A percentile compares a stretch with the other conserved stretches of the same genome.
These are phyloP conservation scores for Muschampia plurimacula DNA, from an alignment of 2,888 invertebrate species.

Conservation along the genomic window DNA sequence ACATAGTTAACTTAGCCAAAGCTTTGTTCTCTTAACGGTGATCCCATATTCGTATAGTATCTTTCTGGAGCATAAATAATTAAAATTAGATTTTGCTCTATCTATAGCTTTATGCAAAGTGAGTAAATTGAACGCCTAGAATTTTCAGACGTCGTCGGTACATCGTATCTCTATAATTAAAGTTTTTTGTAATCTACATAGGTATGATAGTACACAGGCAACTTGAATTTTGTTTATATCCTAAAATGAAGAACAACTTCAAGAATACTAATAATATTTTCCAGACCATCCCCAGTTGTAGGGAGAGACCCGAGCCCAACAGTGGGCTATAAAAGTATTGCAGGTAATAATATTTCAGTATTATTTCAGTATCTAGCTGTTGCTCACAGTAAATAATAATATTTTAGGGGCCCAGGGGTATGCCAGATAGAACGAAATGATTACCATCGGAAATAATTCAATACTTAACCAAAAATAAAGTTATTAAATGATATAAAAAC, in stretches of 20 bases:
- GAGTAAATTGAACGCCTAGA: conserved; percentile 19
- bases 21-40: conserved; percentile 72
- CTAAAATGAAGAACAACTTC: background rate
- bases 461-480: too few relatives aligned
- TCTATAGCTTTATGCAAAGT: conserved; percentile 31
- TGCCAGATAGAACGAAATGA: too few relatives aligned
- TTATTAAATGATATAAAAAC: too few relatives aligned
- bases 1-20: conserved; percentile 79
- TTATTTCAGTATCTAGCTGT: too few relatives aligned
- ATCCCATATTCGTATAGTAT: conserved; percentile 55
- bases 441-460: too few relatives aligned
- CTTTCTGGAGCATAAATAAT: conserved; percentile 27
- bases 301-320: too few relatives aligned
- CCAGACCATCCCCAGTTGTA: too few relatives aligned
- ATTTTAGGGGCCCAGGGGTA: too few relatives aligned
- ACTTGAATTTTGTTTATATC: background rate
- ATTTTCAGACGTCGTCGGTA: background rate
- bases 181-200: background rate
- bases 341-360: too few relatives aligned
- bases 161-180: background rate
- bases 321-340: too few relatives aligned
- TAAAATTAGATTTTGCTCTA: conserved; percentile 31
- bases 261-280: too few relatives aligned
- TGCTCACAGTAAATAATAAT: too few relatives aligned
- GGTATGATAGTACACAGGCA: background rate